Evolutionary conservation across 2,888 invertebrate species (phyloP).

Genomic region (Nematopogon swammerdamellus): DNA sequence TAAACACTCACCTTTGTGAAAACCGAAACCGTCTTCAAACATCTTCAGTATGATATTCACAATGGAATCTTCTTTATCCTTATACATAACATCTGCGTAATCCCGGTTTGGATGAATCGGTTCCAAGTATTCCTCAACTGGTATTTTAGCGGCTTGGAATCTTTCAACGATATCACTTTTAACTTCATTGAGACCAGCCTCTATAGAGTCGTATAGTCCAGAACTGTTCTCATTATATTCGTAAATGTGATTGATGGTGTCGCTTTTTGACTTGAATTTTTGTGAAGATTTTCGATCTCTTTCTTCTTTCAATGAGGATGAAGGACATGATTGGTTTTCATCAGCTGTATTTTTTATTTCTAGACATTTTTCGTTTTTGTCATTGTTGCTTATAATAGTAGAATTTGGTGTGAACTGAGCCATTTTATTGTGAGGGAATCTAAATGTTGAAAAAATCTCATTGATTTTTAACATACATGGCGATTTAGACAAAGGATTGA

Average conservation of each 20-base stretch:
- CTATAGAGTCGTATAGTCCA: conserved; percentile 44
- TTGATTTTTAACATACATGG: conserved; percentile 39
- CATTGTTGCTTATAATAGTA: too few species aligned
- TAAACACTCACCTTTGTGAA: conserved; percentile 31
- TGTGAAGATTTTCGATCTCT: conserved; percentile 12
- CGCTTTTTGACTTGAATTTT: conserved; percentile 12
- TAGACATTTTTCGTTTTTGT: too few species aligned
- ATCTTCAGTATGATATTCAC: conserved; percentile 39
- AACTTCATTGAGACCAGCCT: conserved; percentile 16
- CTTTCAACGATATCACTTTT: not conserved
- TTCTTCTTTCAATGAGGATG: conserved; percentile 11
- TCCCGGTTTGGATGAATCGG: conserved; percentile 36
- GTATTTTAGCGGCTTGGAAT: conserved; percentile 13
- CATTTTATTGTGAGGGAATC: conserved; percentile 25
- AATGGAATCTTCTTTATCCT: conserved; percentile 35
- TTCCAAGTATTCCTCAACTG: conserved; percentile 46
- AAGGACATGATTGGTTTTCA: too few species aligned
- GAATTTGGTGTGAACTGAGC: too few species aligned
- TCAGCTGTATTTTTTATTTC: too few species aligned
- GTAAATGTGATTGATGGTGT: conserved; percentile 19
- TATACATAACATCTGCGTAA: conserved; percentile 34
- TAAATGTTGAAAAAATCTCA: conserved; percentile 37
- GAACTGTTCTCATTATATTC: conserved; percentile 29
- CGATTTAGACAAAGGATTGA: not conserved
- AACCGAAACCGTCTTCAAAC: conserved; percentile 37